Evolutionary conservation across 2,113 vertebrate species (phyloP), one percentile per base, ranked within the genome.

Genomic region (Nerophis ophidion): DNA sequence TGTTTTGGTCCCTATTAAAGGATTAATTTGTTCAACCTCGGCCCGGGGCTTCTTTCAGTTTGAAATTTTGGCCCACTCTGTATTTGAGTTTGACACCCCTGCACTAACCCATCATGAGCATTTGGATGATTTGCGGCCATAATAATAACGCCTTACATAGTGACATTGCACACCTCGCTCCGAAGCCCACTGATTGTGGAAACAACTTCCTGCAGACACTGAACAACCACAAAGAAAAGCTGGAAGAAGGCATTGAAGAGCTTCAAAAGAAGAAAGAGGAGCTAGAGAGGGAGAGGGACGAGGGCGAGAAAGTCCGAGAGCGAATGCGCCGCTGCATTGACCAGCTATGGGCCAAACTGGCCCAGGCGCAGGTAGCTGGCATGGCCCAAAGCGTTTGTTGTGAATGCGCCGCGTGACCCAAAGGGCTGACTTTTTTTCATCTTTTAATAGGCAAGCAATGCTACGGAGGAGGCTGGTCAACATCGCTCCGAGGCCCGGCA

Each of bases 161-260:
- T 56, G 42, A 1, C 34, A 40, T 34, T 14, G 34, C 6, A 1
- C 26, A 5, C 61, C 48, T 60, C 13, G 55, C 48, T 58, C 59
- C 7, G 16, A 72, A 91, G 89, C 88, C 88, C 1, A 65, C 64
- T 5, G 87, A 88, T 62, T 84, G 83, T 10, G 66, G 82, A 6
- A 91, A 87, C 1, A 86, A 90, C 3, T 83, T 89, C 59, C 84
- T 90, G 47, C 86, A 84, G 72, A 55, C 89, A 63, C 78, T 90
- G 61, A 91, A 90, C 71, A 85, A 71, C 80, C 86, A 87, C 61
- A 91, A 90, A 68, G 87, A 91, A 15, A 87, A 90, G 48, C 63
- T 90, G 57, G 89, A 89, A 52, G 85, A 85, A 72, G 78, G 77
- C 5, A 85, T 91, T 81, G 72, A 59, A 53, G 89, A 90, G 4